Evolutionary conservation across 1,140 invertebrate genomes (phyloP).

Genomic region (Nylanderia fulva): DNA sequence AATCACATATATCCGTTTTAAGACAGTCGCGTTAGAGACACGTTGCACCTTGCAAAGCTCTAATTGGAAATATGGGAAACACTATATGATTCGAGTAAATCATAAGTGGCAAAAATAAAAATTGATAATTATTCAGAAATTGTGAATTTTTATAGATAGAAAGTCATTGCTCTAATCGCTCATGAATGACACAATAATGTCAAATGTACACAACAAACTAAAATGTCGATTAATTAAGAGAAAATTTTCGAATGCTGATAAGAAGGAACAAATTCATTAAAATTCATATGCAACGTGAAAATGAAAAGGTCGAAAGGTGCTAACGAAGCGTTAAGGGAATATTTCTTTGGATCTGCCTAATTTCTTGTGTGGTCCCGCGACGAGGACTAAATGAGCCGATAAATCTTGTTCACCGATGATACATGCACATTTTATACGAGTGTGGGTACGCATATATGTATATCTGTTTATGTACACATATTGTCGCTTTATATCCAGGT

Average conservation of each 20-base stretch:
- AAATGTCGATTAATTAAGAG: not conserved
- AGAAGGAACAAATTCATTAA: not conserved
- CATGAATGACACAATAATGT: not conserved
- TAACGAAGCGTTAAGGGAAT: conserved; percentile 56
- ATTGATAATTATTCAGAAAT: not conserved
- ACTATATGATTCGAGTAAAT: not conserved
- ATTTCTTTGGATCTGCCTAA: conserved; percentile 63
- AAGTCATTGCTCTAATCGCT: not conserved
- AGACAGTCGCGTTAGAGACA: conserved; percentile 11
- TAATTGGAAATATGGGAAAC: conserved; percentile 20
- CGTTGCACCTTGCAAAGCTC: conserved; percentile 36
- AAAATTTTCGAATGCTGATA: not conserved
- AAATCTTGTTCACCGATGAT: conserved; percentile 64
- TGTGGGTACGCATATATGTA: not conserved
- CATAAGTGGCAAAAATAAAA: not conserved
- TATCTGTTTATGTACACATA: conserved; percentile 28
- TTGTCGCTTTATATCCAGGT: conserved; percentile 64
- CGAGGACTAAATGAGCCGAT: conserved; percentile 68
- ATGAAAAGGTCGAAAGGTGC: conserved; percentile 47
- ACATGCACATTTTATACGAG: conserved; percentile 19
- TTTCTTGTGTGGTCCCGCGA: conserved; percentile 70
- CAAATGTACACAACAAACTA: not conserved
- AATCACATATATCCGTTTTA: conserved; percentile 37
- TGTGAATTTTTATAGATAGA: not conserved
- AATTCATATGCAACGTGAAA: not conserved